phyloP scores from a whole-genome alignment of 2,113 vertebrate genomes.

The Zosterops hypoxanthus region DNA sequence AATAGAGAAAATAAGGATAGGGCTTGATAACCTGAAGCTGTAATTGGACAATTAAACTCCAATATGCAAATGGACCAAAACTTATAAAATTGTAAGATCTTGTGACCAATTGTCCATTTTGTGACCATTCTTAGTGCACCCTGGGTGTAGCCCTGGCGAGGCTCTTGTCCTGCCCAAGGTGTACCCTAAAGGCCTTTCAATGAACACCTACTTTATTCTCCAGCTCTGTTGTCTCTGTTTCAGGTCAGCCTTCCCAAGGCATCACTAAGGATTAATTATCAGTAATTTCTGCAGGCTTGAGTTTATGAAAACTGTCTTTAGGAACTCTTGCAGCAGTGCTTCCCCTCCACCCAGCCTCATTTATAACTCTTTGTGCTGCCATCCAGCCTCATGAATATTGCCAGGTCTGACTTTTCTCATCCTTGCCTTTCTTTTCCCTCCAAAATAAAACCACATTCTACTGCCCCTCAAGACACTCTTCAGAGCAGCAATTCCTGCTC shows the following conservation, averaged over 20 bases:
- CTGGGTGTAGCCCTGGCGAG: background rate
- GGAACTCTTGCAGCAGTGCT: background rate
- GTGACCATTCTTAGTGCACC: background rate
- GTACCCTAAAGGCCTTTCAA: background rate
- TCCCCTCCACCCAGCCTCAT: too few species aligned
- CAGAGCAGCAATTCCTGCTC: background rate
- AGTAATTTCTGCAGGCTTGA: background rate
- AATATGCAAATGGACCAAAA: background rate
- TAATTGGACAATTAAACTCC: background rate
- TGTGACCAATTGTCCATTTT: background rate
- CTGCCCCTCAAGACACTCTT: background rate
- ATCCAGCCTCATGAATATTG: background rate
- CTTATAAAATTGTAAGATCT: background rate
- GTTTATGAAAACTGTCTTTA: background rate
- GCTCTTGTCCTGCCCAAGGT: background rate
- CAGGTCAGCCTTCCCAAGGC: background rate
- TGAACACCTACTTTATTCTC: background rate
- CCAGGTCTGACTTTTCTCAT: too few species aligned
- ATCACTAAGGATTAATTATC: constrained; percentile 16
- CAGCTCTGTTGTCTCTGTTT: background rate
- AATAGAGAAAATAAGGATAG: background rate
- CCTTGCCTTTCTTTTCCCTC: background rate
- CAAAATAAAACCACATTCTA: background rate
- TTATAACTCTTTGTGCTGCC: fast-evolving
- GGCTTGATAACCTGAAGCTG: background rate